phyloP scores from a whole-genome alignment of 2,888 invertebrate genomes.

The Anorthoa munda region DNA sequence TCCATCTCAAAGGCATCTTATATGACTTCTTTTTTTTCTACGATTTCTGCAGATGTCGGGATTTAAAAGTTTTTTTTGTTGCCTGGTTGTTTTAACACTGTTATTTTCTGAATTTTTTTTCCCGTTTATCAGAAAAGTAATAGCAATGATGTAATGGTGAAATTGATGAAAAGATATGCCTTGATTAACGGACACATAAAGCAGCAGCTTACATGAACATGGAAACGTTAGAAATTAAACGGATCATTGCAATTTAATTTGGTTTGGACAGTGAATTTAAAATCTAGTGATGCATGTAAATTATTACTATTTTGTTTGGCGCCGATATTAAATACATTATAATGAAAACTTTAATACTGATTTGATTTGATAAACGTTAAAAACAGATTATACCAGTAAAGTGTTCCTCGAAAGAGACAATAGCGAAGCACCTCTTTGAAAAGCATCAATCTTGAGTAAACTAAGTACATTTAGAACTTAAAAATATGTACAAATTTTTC shows the following conservation, averaged over 20 bases:
- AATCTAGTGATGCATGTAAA: neutral
- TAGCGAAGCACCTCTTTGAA: neutral
- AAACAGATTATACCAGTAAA: neutral
- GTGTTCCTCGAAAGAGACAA: neutral
- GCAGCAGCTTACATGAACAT: too few relatives aligned
- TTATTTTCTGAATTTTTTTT: neutral
- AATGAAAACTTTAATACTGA: neutral
- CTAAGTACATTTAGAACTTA: neutral
- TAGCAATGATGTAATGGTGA: too few relatives aligned
- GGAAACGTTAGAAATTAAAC: neutral
- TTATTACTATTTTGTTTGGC: neutral
- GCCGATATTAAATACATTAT: neutral
- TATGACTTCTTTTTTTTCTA: constrained; percentile 32
- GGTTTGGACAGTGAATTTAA: neutral
- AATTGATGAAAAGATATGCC: neutral
- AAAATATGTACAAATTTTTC: neutral
- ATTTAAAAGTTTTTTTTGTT: constrained; percentile 9
- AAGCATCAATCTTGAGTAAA: neutral
- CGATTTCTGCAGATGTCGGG: constrained; percentile 30
- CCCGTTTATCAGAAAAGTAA: neutral
- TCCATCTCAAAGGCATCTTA: constrained; percentile 50
- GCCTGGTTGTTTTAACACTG: neutral
- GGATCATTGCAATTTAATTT: neutral
- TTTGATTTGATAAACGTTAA: neutral
- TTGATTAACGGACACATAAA: neutral